Evolutionary conservation across 2,888 invertebrate species (phyloP).

Genomic region (Archips crataeganus): DNA sequence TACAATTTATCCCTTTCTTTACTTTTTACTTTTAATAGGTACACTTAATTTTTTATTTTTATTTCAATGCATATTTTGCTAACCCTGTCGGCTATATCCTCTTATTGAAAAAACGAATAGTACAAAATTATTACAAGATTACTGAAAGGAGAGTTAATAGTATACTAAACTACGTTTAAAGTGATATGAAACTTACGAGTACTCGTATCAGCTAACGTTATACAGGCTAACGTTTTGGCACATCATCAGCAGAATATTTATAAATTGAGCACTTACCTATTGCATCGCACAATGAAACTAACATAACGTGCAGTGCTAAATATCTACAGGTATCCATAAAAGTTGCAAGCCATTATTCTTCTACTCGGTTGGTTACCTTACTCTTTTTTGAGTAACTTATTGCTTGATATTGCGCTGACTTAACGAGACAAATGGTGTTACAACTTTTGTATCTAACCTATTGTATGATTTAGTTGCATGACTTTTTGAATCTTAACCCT

Average conservation of each 20-base stretch:
- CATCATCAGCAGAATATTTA: background rate
- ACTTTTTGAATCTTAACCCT: too few relatives aligned
- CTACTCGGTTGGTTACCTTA: background rate
- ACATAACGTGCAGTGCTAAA: background rate
- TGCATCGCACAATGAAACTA: background rate
- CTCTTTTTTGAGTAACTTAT: background rate
- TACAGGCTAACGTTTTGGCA: background rate
- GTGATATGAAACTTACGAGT: too few relatives aligned
- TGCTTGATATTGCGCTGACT: slow-evolving; percentile 1
- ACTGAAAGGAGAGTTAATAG: too few relatives aligned
- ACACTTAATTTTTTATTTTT: background rate
- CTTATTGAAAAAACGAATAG: too few relatives aligned
- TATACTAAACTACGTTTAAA: too few relatives aligned
- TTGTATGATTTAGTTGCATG: background rate
- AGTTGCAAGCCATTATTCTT: background rate
- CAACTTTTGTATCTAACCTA: slow-evolving; percentile 40
- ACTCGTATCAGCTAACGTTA: background rate
- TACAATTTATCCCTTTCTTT: too few relatives aligned
- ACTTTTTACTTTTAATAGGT: too few relatives aligned
- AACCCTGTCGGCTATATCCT: too few relatives aligned
- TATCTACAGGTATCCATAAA: slow-evolving; percentile 1
- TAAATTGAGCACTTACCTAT: background rate
- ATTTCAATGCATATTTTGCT: background rate
- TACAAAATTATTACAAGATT: too few relatives aligned
- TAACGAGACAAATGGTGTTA: slow-evolving; percentile 33